Conservation (phyloP, 2,113 vertebrate species). For the Syngnathus floridae region DNA sequence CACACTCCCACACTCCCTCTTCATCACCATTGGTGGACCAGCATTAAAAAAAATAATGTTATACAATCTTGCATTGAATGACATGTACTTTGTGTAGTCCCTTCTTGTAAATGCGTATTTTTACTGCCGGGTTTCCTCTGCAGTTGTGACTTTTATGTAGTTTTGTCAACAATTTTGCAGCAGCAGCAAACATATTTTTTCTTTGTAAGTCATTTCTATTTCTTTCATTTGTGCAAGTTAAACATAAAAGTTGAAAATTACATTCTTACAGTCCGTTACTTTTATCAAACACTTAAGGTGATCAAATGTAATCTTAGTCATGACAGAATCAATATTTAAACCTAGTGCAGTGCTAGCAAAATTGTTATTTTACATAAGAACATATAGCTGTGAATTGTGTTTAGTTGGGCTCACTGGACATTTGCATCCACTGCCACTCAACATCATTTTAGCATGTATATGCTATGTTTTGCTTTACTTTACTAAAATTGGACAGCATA, state of each 20-base stretch:
- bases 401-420: too few relatives aligned
- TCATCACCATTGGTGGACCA: constrained; percentile 9
- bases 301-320: background rate
- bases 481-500: background rate
- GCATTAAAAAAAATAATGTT: background rate
- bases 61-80: background rate
- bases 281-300: background rate
- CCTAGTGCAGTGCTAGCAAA: background rate
- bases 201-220: background rate
- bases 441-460: too few relatives aligned
- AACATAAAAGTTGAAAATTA: background rate
- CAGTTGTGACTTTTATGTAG: background rate
- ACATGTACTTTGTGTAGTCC: background rate
- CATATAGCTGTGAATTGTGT: too few relatives aligned
- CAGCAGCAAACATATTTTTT: background rate
- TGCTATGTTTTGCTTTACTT: background rate
- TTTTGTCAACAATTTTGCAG: background rate
- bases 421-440: background rate
- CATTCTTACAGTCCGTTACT: background rate
- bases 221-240: background rate
- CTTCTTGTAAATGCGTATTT: background rate
- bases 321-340: background rate
- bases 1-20: constrained; percentile 16
- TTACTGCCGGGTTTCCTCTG: background rate
- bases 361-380: background rate